phyloP scores from a whole-genome alignment of 2,888 invertebrate species.

The Hydrotaea diabolus region DNA sequence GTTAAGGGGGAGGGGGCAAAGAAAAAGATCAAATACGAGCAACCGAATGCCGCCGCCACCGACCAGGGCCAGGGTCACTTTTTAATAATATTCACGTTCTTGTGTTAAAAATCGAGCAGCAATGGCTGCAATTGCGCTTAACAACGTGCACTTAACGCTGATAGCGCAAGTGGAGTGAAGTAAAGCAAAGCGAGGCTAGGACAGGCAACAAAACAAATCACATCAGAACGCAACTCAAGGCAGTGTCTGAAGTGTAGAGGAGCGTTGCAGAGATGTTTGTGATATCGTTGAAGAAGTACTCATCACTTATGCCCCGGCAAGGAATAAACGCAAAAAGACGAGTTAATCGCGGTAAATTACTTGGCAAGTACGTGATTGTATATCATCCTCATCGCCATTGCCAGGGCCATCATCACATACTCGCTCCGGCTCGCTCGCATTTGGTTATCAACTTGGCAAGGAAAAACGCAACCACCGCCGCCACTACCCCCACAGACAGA shows the following conservation, averaged over 20 bases:
- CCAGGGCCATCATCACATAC: slow-evolving; percentile 46
- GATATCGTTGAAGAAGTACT: slow-evolving; percentile 50
- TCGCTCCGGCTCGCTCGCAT: slow-evolving; percentile 39
- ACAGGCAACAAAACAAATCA: slow-evolving; percentile 60
- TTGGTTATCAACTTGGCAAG: slow-evolving; percentile 56
- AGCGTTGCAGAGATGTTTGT: slow-evolving; percentile 33
- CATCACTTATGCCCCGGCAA: slow-evolving; percentile 56
- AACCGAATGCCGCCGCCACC: slow-evolving; percentile 57
- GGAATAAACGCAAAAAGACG: slow-evolving; percentile 52
- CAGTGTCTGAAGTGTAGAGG: not conserved
- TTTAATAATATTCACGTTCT: slow-evolving; percentile 68
- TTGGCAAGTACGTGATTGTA: slow-evolving; percentile 66
- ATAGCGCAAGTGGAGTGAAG: slow-evolving; percentile 49
- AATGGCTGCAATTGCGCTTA: slow-evolving; percentile 57
- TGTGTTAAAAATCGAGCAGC: slow-evolving; percentile 67
- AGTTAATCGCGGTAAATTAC: slow-evolving; percentile 67
- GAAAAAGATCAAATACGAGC: slow-evolving; percentile 58
- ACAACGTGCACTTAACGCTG: slow-evolving; percentile 29
- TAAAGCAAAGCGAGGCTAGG: slow-evolving; percentile 31
- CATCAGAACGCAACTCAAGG: slow-evolving; percentile 40
- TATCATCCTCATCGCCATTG: slow-evolving; percentile 54
- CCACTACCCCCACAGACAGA: no score
- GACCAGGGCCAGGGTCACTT: slow-evolving; percentile 65
- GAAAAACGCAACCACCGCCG: not conserved
- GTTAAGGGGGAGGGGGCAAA: not conserved